Evolutionary conservation across 2,113 vertebrate species (phyloP).

Genomic region (Phyllopteryx taeniolatus): DNA sequence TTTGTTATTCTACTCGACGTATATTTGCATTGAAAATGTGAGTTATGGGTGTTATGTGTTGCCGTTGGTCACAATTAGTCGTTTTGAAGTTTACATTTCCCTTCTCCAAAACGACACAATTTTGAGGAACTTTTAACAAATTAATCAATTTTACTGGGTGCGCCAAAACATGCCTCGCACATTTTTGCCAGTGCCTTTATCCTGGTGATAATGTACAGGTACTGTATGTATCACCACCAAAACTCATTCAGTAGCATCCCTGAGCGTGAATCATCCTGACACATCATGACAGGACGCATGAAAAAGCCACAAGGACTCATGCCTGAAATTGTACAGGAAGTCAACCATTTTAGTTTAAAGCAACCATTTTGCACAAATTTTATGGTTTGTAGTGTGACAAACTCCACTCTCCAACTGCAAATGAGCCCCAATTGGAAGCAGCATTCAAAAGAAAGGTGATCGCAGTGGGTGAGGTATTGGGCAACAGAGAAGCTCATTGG

Average conservation of each 20-base stretch:
- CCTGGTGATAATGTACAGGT: not conserved
- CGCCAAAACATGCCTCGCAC: not conserved
- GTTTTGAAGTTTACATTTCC: not conserved
- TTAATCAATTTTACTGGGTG: not conserved
- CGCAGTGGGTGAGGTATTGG: too few relatives aligned
- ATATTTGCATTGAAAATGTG: not conserved
- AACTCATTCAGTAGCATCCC: not conserved
- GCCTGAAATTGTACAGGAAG: too few relatives aligned
- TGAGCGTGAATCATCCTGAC: too few relatives aligned
- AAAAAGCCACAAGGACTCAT: not conserved
- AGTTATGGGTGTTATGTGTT: not conserved
- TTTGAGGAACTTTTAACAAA: not conserved
- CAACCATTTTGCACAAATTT: too few relatives aligned
- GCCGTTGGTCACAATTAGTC: not conserved
- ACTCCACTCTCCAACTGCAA: too few relatives aligned
- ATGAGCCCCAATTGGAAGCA: too few relatives aligned
- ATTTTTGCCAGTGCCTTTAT: not conserved
- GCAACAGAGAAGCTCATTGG: too few relatives aligned
- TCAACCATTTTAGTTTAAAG: too few relatives aligned
- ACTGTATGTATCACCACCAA: not conserved
- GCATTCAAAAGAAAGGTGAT: too few relatives aligned
- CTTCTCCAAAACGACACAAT: not conserved
- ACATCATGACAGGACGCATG: too few relatives aligned
- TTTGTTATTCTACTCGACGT: not conserved
- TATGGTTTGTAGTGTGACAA: too few relatives aligned